phyloP scores from a whole-genome alignment of 2,113 vertebrate species.

The Australoheros scitulus region DNA sequence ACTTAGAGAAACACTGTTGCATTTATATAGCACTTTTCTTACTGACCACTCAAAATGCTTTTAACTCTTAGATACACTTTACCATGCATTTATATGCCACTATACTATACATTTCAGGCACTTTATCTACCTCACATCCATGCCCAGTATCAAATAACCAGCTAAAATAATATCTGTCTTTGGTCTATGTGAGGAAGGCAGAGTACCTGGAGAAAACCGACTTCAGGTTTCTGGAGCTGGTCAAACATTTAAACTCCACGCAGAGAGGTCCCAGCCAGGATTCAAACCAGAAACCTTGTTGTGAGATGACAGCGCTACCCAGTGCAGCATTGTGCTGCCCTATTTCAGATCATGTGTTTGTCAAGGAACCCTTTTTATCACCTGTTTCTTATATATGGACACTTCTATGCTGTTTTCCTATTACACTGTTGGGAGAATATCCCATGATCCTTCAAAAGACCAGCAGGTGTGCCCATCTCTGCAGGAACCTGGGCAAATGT shows the following conservation, averaged over 20 bases:
- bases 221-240: background rate
- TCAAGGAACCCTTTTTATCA: background rate
- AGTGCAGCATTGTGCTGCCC: background rate
- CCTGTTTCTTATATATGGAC: background rate
- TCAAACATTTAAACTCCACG: background rate
- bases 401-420: background rate
- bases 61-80: background rate
- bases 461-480: too few relatives aligned
- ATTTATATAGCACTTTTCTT: background rate
- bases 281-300: background rate
- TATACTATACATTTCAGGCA: background rate
- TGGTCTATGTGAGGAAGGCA: background rate
- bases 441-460: too few relatives aligned
- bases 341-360: background rate
- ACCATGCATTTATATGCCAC: too few relatives aligned
- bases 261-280: background rate
- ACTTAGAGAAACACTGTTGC: background rate
- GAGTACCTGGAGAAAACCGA: background rate
- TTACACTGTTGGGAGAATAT: too few relatives aligned
- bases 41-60: background rate
- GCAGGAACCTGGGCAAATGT: fast-evolving
- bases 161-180: background rate
- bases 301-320: background rate
- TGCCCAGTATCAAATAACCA: background rate
- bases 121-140: background rate